Evolutionary conservation across 2,888 invertebrate species (phyloP), one percentile per base, ranked within the genome.

Genomic region (Agonum fuliginosum): DNA sequence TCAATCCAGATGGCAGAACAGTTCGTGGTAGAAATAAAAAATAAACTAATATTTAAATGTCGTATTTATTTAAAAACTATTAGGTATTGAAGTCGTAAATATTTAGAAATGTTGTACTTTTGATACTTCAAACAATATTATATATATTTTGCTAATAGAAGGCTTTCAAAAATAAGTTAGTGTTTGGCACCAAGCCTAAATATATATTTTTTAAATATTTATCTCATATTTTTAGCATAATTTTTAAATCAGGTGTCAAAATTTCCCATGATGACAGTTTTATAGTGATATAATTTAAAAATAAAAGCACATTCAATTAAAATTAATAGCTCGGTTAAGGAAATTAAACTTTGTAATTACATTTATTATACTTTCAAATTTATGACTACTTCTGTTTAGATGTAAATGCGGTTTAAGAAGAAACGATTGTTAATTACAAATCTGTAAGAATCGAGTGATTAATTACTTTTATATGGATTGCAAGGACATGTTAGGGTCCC

Each of bases 401-500:
- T 54, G 54, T 54, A 54, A 54, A 54, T 54, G 3, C n/a, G 0
- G 24, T 51, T n/a, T 4, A 24, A 24, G 22, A 37, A 37, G 37
- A 37, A 37, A 37, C n/a, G 37, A 37, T 37, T 37, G 20, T 54
- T 54, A 54, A 54, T 54, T 54, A 54, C 22, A 54, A 24, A 54
- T 54, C 54, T 54, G 54, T 54, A 24, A n/a, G n/a, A 54, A 20
- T 54, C 54, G 20, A 17, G 12, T 54, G 54, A 54, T 54, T 54
- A 54, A 54, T 54, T 54, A 22, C 54, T 54, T 54, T 24, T 54
- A 10, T n/a, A 37, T 37, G 37, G 37, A 24, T 12, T 54, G 24
- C 54, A 54, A 54, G 54, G 54, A 24, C 54, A 54, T 54, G 54
- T 54, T 24, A 54, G 54, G 54, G 24, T 54, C 24, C 51, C 54